These are phyloP conservation scores for Linnaemya vulpina DNA, from an alignment of 2,888 invertebrate genomes.

Conservation along the genomic window DNA sequence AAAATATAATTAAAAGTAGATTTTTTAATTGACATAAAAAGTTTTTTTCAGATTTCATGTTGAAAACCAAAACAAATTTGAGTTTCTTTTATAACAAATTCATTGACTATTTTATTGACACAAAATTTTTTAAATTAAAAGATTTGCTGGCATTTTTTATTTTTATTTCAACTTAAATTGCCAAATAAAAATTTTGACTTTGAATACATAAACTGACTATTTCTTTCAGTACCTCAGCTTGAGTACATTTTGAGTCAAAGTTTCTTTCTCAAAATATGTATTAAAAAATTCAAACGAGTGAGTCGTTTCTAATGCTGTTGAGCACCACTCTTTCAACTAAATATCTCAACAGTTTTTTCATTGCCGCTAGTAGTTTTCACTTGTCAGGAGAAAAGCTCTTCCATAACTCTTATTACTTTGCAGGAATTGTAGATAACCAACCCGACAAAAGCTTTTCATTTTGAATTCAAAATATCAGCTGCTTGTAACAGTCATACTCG, in stretches of 20 bases:
- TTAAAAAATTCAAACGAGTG: not conserved
- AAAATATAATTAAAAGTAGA: too few relatives aligned
- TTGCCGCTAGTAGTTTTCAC: constrained; percentile 13
- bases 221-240: not conserved
- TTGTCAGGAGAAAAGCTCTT: constrained; percentile 37
- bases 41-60: too few relatives aligned
- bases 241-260: not conserved
- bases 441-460: constrained; percentile 42
- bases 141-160: too few relatives aligned
- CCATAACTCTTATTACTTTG: constrained; percentile 54
- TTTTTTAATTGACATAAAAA: too few relatives aligned
- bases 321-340: not conserved
- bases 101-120: too few relatives aligned
- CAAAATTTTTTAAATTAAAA: too few relatives aligned
- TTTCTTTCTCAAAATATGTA: not conserved
- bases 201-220: too few relatives aligned
- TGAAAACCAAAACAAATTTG: too few relatives aligned
- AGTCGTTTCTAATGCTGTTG: not conserved
- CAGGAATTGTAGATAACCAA: constrained; percentile 54
- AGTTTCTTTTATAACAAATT: too few relatives aligned
- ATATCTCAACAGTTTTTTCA: constrained; percentile 42
- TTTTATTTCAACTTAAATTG: too few relatives aligned
- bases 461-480: constrained; percentile 59
- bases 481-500: constrained; percentile 42
- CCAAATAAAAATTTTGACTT: too few relatives aligned